Percentiles rank a stretch among this genome's conserved stretches.
phyloP scores from a whole-genome alignment of 2,113 vertebrate species.

The Nothocercus nigrocapillus region DNA sequence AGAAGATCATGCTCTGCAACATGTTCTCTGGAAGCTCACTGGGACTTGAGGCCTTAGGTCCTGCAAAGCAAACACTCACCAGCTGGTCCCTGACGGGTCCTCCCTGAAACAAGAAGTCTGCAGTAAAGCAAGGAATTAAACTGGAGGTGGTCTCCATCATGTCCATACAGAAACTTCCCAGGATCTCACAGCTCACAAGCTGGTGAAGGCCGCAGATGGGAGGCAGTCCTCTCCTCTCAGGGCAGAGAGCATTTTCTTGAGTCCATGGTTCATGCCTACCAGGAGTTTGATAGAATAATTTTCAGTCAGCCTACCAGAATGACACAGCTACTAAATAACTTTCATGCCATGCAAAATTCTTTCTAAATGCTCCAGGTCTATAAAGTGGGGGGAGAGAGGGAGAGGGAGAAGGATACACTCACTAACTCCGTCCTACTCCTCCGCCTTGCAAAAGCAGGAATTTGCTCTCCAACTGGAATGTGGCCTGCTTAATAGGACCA shows the following conservation, averaged over 20 bases:
- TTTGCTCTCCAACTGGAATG: slow-evolving; percentile 54
- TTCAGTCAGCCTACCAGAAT: not conserved
- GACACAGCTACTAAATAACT: not conserved
- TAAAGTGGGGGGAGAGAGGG: not conserved
- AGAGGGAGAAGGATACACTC: slow-evolving; percentile 21
- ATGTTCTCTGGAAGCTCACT: rapidly evolving
- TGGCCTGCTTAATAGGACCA: slow-evolving; percentile 35
- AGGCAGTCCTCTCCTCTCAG: not conserved
- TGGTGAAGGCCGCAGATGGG: not conserved
- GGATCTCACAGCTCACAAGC: not conserved
- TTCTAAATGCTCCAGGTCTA: not conserved
- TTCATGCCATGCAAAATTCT: not conserved
- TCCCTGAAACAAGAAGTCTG: not conserved
- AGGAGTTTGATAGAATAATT: not conserved
- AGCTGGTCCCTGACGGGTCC: not conserved
- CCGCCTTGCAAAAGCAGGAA: slow-evolving; percentile 5
- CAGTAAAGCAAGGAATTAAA: not conserved
- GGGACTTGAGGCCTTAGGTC: not conserved
- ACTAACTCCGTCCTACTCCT: not conserved
- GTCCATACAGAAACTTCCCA: rapidly evolving
- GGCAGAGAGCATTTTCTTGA: not conserved
- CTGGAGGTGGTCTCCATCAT: not conserved
- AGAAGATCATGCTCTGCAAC: not conserved
- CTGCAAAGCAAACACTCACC: not conserved
- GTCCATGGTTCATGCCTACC: not conserved